Evolutionary conservation across 2,797 vertebrate species (phyloP).

Genomic region (Xiphophorus birchmanni): DNA sequence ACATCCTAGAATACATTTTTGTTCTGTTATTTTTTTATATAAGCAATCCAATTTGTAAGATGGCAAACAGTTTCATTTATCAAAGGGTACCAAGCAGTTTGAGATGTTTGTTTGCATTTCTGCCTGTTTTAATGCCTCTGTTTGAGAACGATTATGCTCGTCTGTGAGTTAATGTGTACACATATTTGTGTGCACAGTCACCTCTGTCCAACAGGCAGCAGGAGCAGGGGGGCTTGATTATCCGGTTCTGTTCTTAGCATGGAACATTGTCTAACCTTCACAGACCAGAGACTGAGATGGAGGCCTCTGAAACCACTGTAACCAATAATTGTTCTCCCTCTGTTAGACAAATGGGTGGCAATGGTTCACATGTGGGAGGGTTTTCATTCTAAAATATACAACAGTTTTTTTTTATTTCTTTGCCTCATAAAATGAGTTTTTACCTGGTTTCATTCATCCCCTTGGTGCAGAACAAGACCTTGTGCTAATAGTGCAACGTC

Average conservation of each 20-base stretch:
- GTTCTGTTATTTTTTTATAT: constrained; percentile 58
- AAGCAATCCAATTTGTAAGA: constrained; percentile 79
- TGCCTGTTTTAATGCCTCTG: constrained; percentile 29
- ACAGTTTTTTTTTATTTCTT: constrained; percentile 1
- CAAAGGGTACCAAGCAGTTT: constrained; percentile 23
- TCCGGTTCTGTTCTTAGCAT: constrained; percentile 67
- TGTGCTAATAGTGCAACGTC: constrained; percentile 46
- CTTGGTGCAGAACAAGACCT: constrained; percentile 36
- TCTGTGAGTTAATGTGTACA: constrained; percentile 48
- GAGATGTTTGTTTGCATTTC: constrained; percentile 50
- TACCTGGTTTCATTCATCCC: constrained; percentile 20
- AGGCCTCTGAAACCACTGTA: constrained; percentile 47
- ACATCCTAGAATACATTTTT: constrained; percentile 58
- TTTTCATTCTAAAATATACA: constrained; percentile 23
- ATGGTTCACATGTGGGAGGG: constrained; percentile 28
- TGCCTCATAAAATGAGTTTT: constrained; percentile 12
- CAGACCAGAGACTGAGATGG: constrained; percentile 43
- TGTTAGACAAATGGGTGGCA: constrained; percentile 41
- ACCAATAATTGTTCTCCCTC: constrained; percentile 42
- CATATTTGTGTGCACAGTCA: constrained; percentile 27
- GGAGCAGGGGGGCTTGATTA: constrained; percentile 70
- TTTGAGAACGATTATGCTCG: constrained; percentile 43
- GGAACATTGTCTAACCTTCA: constrained; percentile 63
- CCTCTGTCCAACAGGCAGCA: constrained; percentile 37
- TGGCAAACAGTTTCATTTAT: constrained; percentile 23